Percentiles rank a stretch among this genome's conserved stretches.
Conservation (phyloP, 2,888 invertebrate species). For the Anagyrus pseudococci region DNA sequence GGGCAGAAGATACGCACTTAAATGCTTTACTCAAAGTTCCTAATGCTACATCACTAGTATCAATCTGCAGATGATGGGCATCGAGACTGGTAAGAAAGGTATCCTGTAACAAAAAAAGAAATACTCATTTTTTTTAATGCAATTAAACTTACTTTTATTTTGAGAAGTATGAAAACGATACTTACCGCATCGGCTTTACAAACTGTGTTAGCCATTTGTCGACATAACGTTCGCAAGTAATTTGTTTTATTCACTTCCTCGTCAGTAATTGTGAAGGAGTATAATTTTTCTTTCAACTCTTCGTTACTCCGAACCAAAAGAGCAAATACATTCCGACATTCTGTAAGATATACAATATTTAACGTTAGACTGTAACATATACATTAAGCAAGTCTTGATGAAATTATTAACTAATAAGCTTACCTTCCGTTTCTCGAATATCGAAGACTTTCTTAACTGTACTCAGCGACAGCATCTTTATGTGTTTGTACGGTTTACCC, state of each 20-base stretch:
- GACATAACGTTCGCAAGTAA: conserved; percentile 83
- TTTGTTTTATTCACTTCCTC: conserved; percentile 82
- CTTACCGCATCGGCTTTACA: conserved; percentile 92
- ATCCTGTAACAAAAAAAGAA: conserved; percentile 73
- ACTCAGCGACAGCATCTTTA: conserved; percentile 86
- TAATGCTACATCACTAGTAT: conserved; percentile 84
- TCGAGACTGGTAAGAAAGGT: conserved; percentile 80
- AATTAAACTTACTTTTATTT: conserved; percentile 15
- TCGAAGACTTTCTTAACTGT: conserved; percentile 91
- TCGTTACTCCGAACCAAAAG: conserved; percentile 86
- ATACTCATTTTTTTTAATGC: conserved; percentile 31
- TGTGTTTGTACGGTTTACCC: conserved; percentile 88
- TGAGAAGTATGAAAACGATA: no score
- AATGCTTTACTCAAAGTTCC: conserved; percentile 91
- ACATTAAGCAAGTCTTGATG: background rate
- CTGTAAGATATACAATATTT: conserved; percentile 58
- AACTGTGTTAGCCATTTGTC: conserved; percentile 90
- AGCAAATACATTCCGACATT: conserved; percentile 90
- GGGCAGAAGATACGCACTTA: conserved; percentile 65
- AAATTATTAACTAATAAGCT: conserved; percentile 36
- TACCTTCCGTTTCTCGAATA: conserved; percentile 84
- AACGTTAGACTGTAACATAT: background rate
- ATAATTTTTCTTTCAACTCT: conserved; percentile 85
- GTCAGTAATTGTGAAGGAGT: conserved; percentile 85
- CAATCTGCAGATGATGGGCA: conserved; percentile 84